These are phyloP conservation scores for Eupeodes latifasciatus DNA, from an alignment of 2,888 invertebrate genomes.

Conservation along the genomic window DNA sequence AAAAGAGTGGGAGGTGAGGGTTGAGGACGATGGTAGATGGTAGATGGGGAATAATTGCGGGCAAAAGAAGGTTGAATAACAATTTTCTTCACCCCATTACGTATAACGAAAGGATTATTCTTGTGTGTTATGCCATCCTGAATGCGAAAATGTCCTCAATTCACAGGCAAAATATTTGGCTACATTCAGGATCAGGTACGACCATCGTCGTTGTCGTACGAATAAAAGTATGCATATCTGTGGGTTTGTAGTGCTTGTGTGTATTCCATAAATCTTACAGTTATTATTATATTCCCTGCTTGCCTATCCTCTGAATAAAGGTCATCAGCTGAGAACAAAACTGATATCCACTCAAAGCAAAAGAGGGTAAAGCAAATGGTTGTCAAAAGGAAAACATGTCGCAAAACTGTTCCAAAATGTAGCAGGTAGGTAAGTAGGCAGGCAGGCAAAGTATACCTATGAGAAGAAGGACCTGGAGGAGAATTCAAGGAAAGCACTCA, in stretches of 20 bases:
- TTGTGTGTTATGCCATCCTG: conserved; percentile 12
- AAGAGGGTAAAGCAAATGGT: neutral
- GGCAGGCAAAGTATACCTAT: too few species aligned
- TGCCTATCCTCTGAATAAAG: conserved; percentile 36
- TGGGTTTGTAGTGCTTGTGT: neutral
- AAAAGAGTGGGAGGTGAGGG: neutral
- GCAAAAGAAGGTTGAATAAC: conserved; percentile 63
- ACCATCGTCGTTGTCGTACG: too few species aligned
- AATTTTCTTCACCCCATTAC: conserved; percentile 76
- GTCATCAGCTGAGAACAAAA: conserved; percentile 68
- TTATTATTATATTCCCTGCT: conserved; percentile 65
- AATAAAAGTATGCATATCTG: conserved; percentile 61
- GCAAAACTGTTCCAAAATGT: conserved; percentile 8
- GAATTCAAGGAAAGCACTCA: conserved; percentile 65
- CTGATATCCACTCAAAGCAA: conserved; percentile 45
- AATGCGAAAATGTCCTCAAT: conserved; percentile 75
- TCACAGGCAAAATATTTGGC: conserved; percentile 59
- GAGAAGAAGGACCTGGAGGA: conserved; percentile 3
- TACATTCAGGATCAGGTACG: conserved; percentile 26
- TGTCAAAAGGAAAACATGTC: conserved; percentile 8
- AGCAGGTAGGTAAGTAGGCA: neutral
- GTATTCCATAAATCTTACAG: conserved; percentile 66
- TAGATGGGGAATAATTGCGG: conserved; percentile 33
- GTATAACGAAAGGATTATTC: conserved; percentile 75
- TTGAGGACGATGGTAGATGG: neutral